Evolutionary conservation across 1,140 invertebrate species (phyloP).

Genomic region (Cydia pomonella): DNA sequence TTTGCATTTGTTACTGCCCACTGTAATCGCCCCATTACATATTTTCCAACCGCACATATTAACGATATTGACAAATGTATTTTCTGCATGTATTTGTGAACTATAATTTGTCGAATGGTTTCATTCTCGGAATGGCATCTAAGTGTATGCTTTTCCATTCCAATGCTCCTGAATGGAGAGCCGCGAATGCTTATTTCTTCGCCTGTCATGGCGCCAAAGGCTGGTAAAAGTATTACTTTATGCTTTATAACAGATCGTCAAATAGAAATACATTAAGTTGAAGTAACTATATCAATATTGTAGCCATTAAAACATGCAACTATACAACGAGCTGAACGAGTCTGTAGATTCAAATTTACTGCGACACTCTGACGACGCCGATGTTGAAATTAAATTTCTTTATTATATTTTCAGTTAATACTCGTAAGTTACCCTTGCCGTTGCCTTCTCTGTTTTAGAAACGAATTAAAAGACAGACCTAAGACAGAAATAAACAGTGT

Average conservation of each 20-base stretch:
- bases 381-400: neutral
- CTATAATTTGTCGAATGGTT: constrained; percentile 6
- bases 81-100: constrained; percentile 10
- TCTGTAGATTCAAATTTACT: neutral
- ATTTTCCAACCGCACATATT: neutral
- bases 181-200: neutral
- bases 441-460: neutral
- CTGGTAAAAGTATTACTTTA: neutral
- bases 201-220: neutral
- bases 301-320: neutral
- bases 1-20: no score
- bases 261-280: constrained; percentile 1
- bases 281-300: neutral
- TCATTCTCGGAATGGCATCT: constrained; percentile 14
- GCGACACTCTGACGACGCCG: neutral
- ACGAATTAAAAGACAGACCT: neutral
- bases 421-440: neutral
- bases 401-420: neutral
- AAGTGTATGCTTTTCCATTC: constrained; percentile 17
- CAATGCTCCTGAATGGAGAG: neutral
- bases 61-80: neutral
- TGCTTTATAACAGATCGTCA: constrained; percentile 4
- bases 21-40: no score
- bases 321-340: neutral
- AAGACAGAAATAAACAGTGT: neutral